Evolutionary conservation across 2,888 invertebrate genomes (phyloP), one percentile per base, ranked within the genome.

Genomic region (Campoplex capitator): DNA sequence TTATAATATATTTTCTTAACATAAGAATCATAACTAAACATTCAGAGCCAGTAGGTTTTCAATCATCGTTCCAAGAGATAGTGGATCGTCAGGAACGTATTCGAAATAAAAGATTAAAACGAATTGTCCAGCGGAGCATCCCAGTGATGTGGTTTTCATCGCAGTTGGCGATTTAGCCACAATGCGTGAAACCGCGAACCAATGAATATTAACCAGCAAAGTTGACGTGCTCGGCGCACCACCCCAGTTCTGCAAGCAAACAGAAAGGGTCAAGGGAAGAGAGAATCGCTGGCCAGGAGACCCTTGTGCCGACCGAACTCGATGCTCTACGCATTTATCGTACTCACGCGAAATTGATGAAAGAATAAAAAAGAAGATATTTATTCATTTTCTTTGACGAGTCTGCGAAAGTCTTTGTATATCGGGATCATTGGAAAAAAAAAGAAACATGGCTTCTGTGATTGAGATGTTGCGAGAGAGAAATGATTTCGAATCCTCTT

Each of bases 121-220:
- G 38, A 35, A 65, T 42, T 42, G 18, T 42, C 38, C 38, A 23
- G 23, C 23, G 16, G 23, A 2, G 11, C 18, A 9, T 35, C 23
- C 16, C 3, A 23, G 35, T 48, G 16, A 51, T 51, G 71, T 35
- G 71, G 71, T 51, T 32, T 71, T 13, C 23, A 23, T n/a, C 28
- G 71, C 67, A 88, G 23, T 23, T 87, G 88, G 87, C 90, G 51
- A 89, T 91, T 89, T 91, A 90, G 90, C 90, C 89, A 90, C 62
- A 68, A 74, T 45, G 78, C 56, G 83, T 86, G 80, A 90, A 92
- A 91, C 90, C 92, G 78, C 88, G 89, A 90, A 87, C 88, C 90
- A 92, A 93, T 94, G 94, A 94, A 94, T 94, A 94, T 94, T 94
- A 94, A 94, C 93, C 91, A 93, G 94, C 93, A 94, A 94, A 94